Evolutionary conservation across 2,888 invertebrate species (phyloP).

Genomic region (Branchipolynoe longqiensis): DNA sequence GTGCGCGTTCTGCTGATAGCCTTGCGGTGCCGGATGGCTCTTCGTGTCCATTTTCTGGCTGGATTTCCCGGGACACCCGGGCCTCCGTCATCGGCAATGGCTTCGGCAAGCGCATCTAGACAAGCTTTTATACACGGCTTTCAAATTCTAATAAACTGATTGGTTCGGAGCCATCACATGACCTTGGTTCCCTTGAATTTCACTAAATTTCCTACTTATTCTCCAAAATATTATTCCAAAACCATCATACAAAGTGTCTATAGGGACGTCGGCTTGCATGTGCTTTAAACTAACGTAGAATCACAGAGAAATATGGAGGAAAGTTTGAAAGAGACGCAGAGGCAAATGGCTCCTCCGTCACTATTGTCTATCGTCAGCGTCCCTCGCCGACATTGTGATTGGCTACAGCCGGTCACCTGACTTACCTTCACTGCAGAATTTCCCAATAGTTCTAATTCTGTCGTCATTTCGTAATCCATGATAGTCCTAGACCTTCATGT

Average conservation of each 20-base stretch:
- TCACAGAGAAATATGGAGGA: too few relatives aligned
- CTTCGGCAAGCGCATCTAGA: slow-evolving; percentile 67
- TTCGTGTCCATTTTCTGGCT: slow-evolving; percentile 83
- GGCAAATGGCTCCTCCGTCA: slow-evolving; percentile 47
- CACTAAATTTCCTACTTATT: slow-evolving; percentile 35
- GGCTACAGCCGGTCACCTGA: slow-evolving; percentile 63
- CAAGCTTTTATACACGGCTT: slow-evolving; percentile 75
- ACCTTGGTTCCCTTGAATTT: slow-evolving; percentile 38
- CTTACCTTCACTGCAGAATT: slow-evolving; percentile 48
- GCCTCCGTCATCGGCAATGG: slow-evolving; percentile 76
- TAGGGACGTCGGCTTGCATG: too few relatives aligned
- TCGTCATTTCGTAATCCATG: slow-evolving; percentile 14
- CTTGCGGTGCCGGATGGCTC: slow-evolving; percentile 83
- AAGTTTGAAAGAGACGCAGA: background rate
- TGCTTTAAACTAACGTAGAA: too few relatives aligned
- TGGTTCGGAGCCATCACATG: slow-evolving; percentile 72
- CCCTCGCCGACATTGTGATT: slow-evolving; percentile 58
- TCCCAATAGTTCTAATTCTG: slow-evolving; percentile 20
- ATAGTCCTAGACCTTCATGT: background rate
- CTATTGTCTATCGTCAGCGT: slow-evolving; percentile 64
- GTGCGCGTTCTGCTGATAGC: slow-evolving; percentile 82
- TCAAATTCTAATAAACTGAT: slow-evolving; percentile 75
- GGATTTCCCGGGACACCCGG: slow-evolving; percentile 75
- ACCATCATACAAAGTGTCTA: too few relatives aligned
- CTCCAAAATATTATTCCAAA: too few relatives aligned